Evolutionary conservation across 2,113 vertebrate genomes (phyloP), one percentile per base, ranked within the genome.

Genomic region (Paratilapia polleni): DNA sequence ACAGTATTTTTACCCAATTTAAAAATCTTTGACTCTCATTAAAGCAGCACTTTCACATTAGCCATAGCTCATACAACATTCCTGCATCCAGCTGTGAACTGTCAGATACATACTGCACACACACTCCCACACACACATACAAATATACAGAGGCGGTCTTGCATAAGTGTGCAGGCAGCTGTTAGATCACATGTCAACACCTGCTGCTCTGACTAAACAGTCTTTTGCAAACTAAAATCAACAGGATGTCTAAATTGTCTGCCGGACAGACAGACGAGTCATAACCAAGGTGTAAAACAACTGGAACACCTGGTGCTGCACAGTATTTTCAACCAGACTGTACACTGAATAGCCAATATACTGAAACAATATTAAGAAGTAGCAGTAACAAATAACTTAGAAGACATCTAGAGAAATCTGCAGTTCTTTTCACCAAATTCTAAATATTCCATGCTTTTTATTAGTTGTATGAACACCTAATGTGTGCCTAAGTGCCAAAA

Each of bases 1-100:
- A 63, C 2, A 38, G 36, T 11, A 77, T 80, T 43, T 77, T 54
- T n/a, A 31, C 31, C 57, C 2, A 28, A 58, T 85, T 49, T 47
- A 36, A 75, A 41, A 34, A 34, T 6, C 54, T 15, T 60, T 84
- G 3, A 41, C 34, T 10, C 17, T 85, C 11, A 52, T 12, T 75
- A 60, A 43, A 15, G 4, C 5, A 5, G 14, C 20, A 9, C 68
- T 76, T 81, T 64, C 36, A 49, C 34, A 38, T 78, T 43, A 49
- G 52, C n/a, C 3, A 77, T 36, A 22, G 9, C 82, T 70, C 6
- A 11, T n/a, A 20, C 0, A 3, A 73, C 77, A 88, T 91, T 91
- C 81, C 66, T 36, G 11, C 2, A 41, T 75, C 77, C 91, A 92
- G 93, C 91, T 92, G 90, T 86, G 84, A 86, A 26, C 52, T 81